Evolutionary conservation across 2,888 invertebrate genomes (phyloP).

Genomic region (Archips xylosteana): DNA sequence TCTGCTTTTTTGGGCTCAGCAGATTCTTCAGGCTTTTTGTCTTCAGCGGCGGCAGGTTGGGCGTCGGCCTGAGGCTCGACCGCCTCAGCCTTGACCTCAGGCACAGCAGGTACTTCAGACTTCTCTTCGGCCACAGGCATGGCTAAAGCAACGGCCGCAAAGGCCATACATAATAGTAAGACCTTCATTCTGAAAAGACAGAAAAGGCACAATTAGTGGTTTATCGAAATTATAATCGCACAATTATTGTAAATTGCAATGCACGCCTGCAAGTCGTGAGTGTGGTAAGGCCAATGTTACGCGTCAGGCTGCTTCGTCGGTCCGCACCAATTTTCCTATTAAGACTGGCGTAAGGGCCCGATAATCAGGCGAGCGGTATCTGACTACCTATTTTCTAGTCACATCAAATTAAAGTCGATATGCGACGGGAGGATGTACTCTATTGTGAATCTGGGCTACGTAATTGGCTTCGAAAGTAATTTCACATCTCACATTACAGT

Average conservation of each 20-base stretch:
- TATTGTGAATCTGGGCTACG: constrained; percentile 69
- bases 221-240: constrained; percentile 58
- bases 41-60: constrained; percentile 53
- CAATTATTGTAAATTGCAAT: constrained; percentile 60
- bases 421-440: constrained; percentile 76
- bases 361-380: constrained; percentile 61
- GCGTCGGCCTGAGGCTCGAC: constrained; percentile 55
- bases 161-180: constrained; percentile 85
- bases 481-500: constrained; percentile 43
- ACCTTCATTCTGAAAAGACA: constrained; percentile 87
- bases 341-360: constrained; percentile 76
- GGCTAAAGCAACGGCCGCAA: constrained; percentile 83
- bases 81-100: constrained; percentile 55
- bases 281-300: constrained; percentile 84
- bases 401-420: constrained; percentile 67
- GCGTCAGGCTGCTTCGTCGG: constrained; percentile 64
- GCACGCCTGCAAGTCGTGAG: constrained; percentile 76
- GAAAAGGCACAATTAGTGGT: constrained; percentile 67
- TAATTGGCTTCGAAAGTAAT: constrained; percentile 55
- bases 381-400: constrained; percentile 62
- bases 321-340: constrained; percentile 81
- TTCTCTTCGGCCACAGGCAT: constrained; percentile 87
- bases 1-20: constrained; percentile 46
- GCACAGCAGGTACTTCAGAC: constrained; percentile 57
- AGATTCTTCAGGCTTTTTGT: constrained; percentile 51